A percentile compares a stretch with the other conserved stretches of the same genome.
phyloP scores from a whole-genome alignment of 1,140 invertebrate species.

The Drosophila rhopaloa region DNA sequence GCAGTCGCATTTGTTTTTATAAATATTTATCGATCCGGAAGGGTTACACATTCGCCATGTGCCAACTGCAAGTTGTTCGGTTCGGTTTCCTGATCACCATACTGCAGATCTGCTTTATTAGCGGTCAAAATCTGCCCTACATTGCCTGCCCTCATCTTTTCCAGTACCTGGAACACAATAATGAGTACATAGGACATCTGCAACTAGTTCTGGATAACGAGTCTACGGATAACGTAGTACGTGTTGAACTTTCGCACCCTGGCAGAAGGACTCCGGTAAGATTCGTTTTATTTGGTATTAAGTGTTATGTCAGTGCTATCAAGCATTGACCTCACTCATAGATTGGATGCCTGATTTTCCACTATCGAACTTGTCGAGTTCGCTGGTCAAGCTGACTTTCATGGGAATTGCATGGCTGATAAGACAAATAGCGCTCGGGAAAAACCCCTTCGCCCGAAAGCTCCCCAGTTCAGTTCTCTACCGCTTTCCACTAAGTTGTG shows the following conservation, averaged over 20 bases:
- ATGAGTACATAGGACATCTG: slow-evolving; percentile 51
- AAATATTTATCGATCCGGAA: slow-evolving; percentile 9
- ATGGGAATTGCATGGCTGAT: slow-evolving; percentile 47
- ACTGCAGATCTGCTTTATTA: neutral
- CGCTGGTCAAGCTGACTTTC: slow-evolving; percentile 15
- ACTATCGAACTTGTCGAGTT: slow-evolving; percentile 3
- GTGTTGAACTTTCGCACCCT: slow-evolving; percentile 58
- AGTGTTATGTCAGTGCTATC: slow-evolving; percentile 42
- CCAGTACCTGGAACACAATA: slow-evolving; percentile 41
- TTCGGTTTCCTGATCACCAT: slow-evolving; percentile 24
- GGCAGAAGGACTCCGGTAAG: slow-evolving; percentile 47
- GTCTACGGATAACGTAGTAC: slow-evolving; percentile 32
- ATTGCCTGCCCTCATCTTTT: slow-evolving; percentile 60
- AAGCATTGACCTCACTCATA: slow-evolving; percentile 42
- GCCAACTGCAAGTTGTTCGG: neutral
- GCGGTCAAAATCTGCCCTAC: slow-evolving; percentile 45
- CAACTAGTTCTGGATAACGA: slow-evolving; percentile 32
- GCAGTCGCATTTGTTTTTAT: slow-evolving; percentile 20
- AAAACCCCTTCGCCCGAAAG: slow-evolving; percentile 11
- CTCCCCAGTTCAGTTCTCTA: neutral
- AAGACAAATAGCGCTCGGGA: slow-evolving; percentile 19
- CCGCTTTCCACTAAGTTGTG: slow-evolving; percentile 22
- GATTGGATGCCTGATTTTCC: slow-evolving; percentile 41
- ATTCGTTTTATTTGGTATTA: too few species aligned
- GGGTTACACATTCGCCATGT: slow-evolving; percentile 17